Percentiles rank a stretch among this genome's conserved stretches.
These are phyloP conservation scores for Oreortyx pictus DNA, from an alignment of 2,797 vertebrate genomes.

Conservation along the genomic window DNA sequence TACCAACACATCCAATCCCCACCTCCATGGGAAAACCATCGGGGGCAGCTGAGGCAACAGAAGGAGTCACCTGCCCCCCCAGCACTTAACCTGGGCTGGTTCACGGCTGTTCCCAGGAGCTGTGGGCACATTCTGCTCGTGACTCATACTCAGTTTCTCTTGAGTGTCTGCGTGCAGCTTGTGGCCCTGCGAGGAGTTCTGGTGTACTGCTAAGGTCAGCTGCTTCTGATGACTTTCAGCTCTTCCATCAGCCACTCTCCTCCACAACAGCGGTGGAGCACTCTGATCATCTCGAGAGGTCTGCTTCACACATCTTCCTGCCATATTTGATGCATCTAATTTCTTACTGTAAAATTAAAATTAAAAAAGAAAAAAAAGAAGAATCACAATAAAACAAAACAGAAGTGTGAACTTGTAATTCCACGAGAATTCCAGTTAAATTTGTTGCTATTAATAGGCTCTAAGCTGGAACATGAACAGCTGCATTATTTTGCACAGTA, in stretches of 20 bases:
- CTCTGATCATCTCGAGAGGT: neutral
- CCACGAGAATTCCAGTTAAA: neutral
- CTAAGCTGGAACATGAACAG: neutral
- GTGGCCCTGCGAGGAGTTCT: neutral
- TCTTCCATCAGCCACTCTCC: neutral
- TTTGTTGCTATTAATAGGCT: neutral
- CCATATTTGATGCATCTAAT: neutral
- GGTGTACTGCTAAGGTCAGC: neutral
- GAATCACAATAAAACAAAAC: neutral
- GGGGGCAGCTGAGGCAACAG: neutral
- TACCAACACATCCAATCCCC: neutral
- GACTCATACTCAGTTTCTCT: neutral
- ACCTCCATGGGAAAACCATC: neutral
- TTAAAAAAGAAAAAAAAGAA: fast-evolving
- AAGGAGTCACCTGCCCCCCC: neutral
- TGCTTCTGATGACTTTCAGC: neutral
- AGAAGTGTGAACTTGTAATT: neutral
- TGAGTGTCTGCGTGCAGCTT: neutral
- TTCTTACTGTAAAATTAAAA: neutral
- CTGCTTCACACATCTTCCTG: neutral
- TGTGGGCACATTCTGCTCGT: neutral
- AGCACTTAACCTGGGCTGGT: neutral
- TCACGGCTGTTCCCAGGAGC: neutral
- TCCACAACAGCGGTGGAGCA: neutral
- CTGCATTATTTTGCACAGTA: neutral